phyloP scores from a whole-genome alignment of 2,797 vertebrate species.

The Coreius guichenoti region DNA sequence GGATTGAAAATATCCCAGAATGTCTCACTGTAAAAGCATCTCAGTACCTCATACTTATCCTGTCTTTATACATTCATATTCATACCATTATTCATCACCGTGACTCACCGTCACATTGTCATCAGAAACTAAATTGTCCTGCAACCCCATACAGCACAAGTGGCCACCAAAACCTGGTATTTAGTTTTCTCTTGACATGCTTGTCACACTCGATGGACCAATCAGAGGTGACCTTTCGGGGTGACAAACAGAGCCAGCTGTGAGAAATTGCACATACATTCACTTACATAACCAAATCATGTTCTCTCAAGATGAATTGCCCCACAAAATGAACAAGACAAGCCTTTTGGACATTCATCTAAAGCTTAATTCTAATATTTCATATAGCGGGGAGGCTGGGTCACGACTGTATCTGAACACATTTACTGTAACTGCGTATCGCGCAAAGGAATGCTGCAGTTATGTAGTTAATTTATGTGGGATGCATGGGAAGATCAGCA shows the following conservation, averaged over 20 bases:
- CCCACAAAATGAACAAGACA: conserved; percentile 70
- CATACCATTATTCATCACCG: neutral
- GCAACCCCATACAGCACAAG: neutral
- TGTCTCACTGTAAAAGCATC: neutral
- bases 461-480: conserved; percentile 30
- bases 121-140: conserved; percentile 5
- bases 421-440: conserved; percentile 15
- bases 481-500: conserved; percentile 28
- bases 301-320: conserved; percentile 71
- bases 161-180: conserved; percentile 41
- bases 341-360: conserved; percentile 71
- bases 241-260: conserved; percentile 65
- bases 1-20: neutral
- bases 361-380: conserved; percentile 71
- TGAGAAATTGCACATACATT: conserved; percentile 69
- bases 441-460: too few species aligned
- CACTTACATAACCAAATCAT: conserved; percentile 70
- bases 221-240: conserved; percentile 66
- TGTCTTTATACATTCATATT: conserved; percentile 15
- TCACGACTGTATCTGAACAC: conserved; percentile 35
- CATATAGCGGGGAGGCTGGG: conserved; percentile 54
- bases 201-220: conserved; percentile 56
- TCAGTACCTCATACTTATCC: neutral
- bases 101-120: neutral
- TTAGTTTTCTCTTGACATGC: conserved; percentile 50